Evolutionary conservation across 2,888 invertebrate genomes (phyloP).

Genomic region (Eugnorisma glareosa): DNA sequence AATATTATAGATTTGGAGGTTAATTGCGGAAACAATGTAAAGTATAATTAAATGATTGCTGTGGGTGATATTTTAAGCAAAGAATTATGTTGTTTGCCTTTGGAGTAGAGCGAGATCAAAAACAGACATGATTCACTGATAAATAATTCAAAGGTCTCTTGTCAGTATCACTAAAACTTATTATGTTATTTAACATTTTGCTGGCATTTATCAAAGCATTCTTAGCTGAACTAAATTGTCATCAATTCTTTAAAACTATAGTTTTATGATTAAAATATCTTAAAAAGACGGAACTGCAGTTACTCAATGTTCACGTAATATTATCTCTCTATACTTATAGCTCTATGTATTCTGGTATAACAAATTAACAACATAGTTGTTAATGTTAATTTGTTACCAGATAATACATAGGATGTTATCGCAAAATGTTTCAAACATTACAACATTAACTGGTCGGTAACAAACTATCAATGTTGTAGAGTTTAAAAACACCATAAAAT

Average conservation of each 20-base stretch:
- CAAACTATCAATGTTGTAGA: slow-evolving; percentile 13
- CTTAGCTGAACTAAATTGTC: neutral
- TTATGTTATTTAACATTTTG: neutral
- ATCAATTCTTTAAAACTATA: neutral
- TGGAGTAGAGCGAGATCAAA: neutral
- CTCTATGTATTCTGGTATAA: neutral
- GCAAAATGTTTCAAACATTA: slow-evolving; percentile 13
- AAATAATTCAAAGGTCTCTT: slow-evolving; percentile 1
- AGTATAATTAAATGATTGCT: slow-evolving; percentile 29
- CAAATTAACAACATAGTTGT: slow-evolving; percentile 15
- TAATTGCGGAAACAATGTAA: slow-evolving; percentile 23
- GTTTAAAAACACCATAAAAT: slow-evolving; percentile 37
- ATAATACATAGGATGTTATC: neutral
- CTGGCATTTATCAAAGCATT: neutral
- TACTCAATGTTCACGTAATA: slow-evolving; percentile 10
- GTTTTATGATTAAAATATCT: neutral
- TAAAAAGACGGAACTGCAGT: neutral
- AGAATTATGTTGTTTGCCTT: neutral
- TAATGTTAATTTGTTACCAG: slow-evolving; percentile 29
- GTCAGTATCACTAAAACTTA: slow-evolving; percentile 1
- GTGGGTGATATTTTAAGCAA: slow-evolving; percentile 11
- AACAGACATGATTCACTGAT: neutral
- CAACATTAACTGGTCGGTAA: neutral
- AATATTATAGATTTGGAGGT: slow-evolving; percentile 38
- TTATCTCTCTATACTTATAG: neutral